phyloP scores from a whole-genome alignment of 2,113 vertebrate genomes.

The Gobiocypris rarus region DNA sequence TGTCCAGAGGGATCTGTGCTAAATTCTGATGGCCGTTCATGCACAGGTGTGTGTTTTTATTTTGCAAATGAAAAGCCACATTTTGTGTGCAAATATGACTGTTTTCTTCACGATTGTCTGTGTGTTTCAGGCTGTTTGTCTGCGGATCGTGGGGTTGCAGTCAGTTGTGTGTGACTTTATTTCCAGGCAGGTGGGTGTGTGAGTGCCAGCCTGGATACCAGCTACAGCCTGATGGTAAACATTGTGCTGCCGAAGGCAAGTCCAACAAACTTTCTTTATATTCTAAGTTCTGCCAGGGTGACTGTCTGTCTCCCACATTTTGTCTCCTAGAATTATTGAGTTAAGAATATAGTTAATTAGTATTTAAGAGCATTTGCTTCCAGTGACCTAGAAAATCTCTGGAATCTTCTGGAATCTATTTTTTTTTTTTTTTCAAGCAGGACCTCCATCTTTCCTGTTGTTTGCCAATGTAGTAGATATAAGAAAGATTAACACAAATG shows the following conservation, averaged over 20 bases:
- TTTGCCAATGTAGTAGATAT: constrained; percentile 87
- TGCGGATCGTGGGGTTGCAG: constrained; percentile 88
- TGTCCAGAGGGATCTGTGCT: constrained; percentile 88
- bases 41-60: constrained; percentile 79
- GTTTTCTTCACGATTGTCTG: background rate
- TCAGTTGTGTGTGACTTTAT: constrained; percentile 82
- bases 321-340: background rate
- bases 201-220: constrained; percentile 85
- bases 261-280: constrained; percentile 28
- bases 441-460: constrained; percentile 82
- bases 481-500: constrained; percentile 80
- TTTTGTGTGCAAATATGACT: background rate
- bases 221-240: constrained; percentile 81
- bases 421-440: constrained; percentile 71
- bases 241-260: constrained; percentile 83
- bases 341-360: constrained; percentile 15
- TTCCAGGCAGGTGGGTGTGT: constrained; percentile 83
- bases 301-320: background rate
- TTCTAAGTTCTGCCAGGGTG: constrained; percentile 1
- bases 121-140: constrained; percentile 84
- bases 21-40: constrained; percentile 79
- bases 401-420: too few species aligned
- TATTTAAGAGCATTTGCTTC: constrained; percentile 20
- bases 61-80: background rate
- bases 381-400: constrained; percentile 2